phyloP scores from a whole-genome alignment of 2,888 invertebrate genomes.

The Apocheima hispidaria region DNA sequence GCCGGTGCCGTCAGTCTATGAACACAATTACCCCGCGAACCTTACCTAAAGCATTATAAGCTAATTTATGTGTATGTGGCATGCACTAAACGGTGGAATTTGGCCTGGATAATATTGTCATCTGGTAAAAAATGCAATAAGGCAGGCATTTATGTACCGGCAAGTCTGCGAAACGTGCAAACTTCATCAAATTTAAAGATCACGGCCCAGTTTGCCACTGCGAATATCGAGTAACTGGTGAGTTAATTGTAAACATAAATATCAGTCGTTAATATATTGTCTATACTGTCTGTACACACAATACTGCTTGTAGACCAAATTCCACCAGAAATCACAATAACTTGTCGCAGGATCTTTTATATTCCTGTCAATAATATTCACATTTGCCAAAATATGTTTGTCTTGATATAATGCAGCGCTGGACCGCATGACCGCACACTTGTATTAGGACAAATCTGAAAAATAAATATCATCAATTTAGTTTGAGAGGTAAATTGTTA shows the following conservation, averaged over 20 bases:
- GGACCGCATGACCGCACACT: conserved; percentile 61
- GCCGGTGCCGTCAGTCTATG: conserved; percentile 76
- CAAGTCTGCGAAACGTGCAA: conserved; percentile 14
- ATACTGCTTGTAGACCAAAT: conserved; percentile 67
- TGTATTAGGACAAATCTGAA: conserved; percentile 84
- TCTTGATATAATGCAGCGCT: conserved; percentile 82
- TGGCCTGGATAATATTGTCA: conserved; percentile 66
- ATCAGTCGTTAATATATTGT: conserved; percentile 22
- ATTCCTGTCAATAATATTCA: conserved; percentile 80
- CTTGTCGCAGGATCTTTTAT: conserved; percentile 70
- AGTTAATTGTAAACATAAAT: conserved; percentile 16
- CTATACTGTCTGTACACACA: conserved; percentile 45
- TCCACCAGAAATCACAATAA: conserved; percentile 72
- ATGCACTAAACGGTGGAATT: conserved; percentile 78
- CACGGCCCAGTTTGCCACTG: conserved; percentile 1
- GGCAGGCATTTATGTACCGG: neutral
- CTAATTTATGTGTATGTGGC: conserved; percentile 83
- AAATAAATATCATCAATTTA: neutral
- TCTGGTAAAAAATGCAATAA: conserved; percentile 28
- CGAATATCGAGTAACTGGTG: neutral
- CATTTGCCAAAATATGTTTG: conserved; percentile 86
- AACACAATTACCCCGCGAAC: conserved; percentile 85
- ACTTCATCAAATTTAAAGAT: conserved; percentile 13
- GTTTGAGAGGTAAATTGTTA: too few relatives aligned
- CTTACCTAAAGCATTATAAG: conserved; percentile 85